Evolutionary conservation across 2,797 vertebrate species (phyloP), one percentile per base, ranked within the genome.

Genomic region (Schizothorax lantsangensis): DNA sequence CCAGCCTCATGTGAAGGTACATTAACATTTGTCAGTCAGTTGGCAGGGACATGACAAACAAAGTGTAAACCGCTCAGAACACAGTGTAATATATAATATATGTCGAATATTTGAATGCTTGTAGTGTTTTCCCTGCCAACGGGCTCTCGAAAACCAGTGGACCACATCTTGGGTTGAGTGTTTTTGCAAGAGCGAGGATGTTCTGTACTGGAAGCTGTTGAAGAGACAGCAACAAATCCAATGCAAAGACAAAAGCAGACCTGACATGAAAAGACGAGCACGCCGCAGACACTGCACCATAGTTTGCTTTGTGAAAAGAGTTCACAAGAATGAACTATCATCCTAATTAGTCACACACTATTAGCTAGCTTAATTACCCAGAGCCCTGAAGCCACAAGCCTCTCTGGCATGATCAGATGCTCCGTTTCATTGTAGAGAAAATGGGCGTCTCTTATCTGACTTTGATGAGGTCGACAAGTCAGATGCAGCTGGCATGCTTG

Each of bases 341-440:
- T 86, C 64, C 64, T 84, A 88, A 89, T 90, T 88, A 89, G 89
- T 84, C 88, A 89, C 83, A 84, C 75, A 62, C 80, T 64, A 89
- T 91, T 90, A 89, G 77, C 36, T 71, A 45, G 81, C 73, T 84
- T 87, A 88, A 90, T 91, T 89, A 88, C 84, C 85, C 88, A n/a
- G 23, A 85, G 74, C 47, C 78, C 64, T 66, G 69, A 82, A 52
- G 68, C 82, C 71, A 81, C 79, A 80, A 77, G 79, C 47, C 38
- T 83, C 68, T 30, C 84, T 71, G 62, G 71, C n/a, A 49, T 9
- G 69, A 85, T 82, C 40, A 54, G 66, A 74, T 49, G 49, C 72
- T 75, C 17, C 33, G 0, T 23, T 57, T 86, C 36, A 85, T 64
- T 71, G 59, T 36, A 69, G n/a, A 14, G 30, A 47, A 71, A 43